Evolutionary conservation across 2,113 vertebrate genomes (phyloP).

Genomic region (Salvelinus namaycush): DNA sequence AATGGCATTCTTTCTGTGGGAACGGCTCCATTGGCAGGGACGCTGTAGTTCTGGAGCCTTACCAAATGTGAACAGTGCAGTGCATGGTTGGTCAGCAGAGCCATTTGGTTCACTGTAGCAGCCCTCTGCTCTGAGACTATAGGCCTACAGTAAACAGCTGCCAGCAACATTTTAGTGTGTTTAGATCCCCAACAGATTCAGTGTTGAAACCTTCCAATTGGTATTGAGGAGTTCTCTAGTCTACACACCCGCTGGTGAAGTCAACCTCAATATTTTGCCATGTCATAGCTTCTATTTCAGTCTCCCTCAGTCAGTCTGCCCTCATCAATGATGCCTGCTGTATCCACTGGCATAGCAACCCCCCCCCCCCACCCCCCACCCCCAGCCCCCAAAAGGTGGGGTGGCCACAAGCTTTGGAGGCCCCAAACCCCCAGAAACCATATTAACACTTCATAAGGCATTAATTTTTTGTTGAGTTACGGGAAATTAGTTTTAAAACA

Average conservation of each 20-base stretch:
- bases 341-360: background rate
- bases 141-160: slow-evolving; percentile 26
- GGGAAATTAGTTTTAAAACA: too few relatives aligned
- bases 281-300: slow-evolving; percentile 37
- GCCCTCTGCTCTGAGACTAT: slow-evolving; percentile 33
- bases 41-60: slow-evolving; percentile 28
- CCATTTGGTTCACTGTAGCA: slow-evolving; percentile 44
- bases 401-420: too few relatives aligned
- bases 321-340: background rate
- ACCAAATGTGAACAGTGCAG: slow-evolving; percentile 11
- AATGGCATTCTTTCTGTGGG: slow-evolving; percentile 28
- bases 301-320: background rate
- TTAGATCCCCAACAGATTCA: background rate
- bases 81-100: slow-evolving; percentile 39
- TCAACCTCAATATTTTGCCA: slow-evolving; percentile 35
- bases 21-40: slow-evolving; percentile 23
- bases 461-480: too few relatives aligned
- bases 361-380: too few relatives aligned
- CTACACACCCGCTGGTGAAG: too few relatives aligned
- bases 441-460: too few relatives aligned
- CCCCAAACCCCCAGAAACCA: too few relatives aligned
- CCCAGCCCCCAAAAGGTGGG: background rate
- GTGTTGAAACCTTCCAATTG: too few relatives aligned
- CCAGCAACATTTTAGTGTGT: slow-evolving; percentile 33
- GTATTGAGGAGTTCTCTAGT: too few relatives aligned